phyloP scores from a whole-genome alignment of 2,888 invertebrate genomes.

The Drosophila peninsularis region DNA sequence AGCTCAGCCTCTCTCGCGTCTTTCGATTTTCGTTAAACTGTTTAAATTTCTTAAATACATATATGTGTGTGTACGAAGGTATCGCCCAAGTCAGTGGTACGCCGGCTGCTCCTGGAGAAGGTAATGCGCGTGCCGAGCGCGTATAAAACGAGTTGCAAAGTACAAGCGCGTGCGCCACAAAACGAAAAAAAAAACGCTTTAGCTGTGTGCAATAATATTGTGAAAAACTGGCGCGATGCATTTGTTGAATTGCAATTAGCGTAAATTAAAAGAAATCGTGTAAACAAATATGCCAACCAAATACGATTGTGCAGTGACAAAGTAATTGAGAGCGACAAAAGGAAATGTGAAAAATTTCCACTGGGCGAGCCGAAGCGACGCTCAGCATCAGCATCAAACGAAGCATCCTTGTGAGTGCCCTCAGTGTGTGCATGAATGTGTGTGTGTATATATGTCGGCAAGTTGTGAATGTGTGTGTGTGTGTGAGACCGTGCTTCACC shows the following conservation, averaged over 20 bases:
- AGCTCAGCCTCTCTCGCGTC: slow-evolving; percentile 4
- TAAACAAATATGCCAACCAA: slow-evolving; percentile 12
- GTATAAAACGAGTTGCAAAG: neutral
- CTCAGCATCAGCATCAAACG: slow-evolving; percentile 52
- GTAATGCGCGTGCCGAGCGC: slow-evolving; percentile 9
- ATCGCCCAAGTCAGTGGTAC: slow-evolving; percentile 40
- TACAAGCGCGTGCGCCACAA: slow-evolving; percentile 39
- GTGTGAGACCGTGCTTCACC: slow-evolving; percentile 44
- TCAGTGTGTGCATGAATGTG: slow-evolving; percentile 9
- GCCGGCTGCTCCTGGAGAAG: slow-evolving; percentile 51
- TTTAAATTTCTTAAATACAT: slow-evolving; percentile 29
- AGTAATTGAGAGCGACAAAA: slow-evolving; percentile 6
- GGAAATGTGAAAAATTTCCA: slow-evolving; percentile 37
- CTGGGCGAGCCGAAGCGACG: slow-evolving; percentile 31
- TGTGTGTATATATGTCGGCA: neutral
- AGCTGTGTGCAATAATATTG: slow-evolving; percentile 17
- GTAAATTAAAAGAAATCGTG: neutral
- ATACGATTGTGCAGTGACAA: neutral
- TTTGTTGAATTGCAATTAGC: slow-evolving; percentile 18
- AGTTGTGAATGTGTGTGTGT: slow-evolving; percentile 4
- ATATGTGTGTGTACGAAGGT: slow-evolving; percentile 20
- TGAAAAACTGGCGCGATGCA: slow-evolving; percentile 24
- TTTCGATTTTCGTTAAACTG: slow-evolving; percentile 17
- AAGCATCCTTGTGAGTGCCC: slow-evolving; percentile 66
- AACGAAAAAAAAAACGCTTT: slow-evolving; percentile 7